phyloP scores from a whole-genome alignment of 2,888 invertebrate species.

The Drosophila birchii region DNA sequence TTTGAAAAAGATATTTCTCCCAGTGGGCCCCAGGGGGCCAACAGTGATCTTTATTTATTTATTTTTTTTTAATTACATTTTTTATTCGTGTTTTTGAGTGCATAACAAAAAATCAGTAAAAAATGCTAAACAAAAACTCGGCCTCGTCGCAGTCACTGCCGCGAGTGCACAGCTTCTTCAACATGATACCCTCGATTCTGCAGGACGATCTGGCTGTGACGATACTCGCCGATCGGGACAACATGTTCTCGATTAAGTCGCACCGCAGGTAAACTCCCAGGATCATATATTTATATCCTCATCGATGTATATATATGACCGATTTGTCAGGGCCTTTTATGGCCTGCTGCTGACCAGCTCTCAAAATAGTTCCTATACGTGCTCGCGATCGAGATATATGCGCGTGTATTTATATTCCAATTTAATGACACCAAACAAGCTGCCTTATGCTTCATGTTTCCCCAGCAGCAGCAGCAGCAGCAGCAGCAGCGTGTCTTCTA shows the following conservation, averaged over 20 bases:
- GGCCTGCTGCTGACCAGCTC: conserved; percentile 38
- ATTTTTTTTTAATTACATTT: neutral
- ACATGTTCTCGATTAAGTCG: conserved; percentile 83
- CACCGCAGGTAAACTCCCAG: conserved; percentile 77
- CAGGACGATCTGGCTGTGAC: conserved; percentile 83
- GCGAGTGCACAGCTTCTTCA: conserved; percentile 82
- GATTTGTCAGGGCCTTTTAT: conserved; percentile 44
- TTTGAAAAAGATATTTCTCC: neutral
- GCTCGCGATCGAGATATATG: conserved; percentile 12
- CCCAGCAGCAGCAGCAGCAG: conserved; percentile 10
- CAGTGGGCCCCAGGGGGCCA: conserved; percentile 37
- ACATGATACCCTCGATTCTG: conserved; percentile 83
- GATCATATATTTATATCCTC: neutral
- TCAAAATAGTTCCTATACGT: conserved; percentile 35
- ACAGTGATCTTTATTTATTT: conserved; percentile 7
- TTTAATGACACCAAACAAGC: conserved; percentile 60
- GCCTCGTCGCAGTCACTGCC: conserved; percentile 80
- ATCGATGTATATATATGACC: neutral
- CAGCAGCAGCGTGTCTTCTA: conserved; percentile 28
- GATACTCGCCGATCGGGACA: conserved; percentile 82
- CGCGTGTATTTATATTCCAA: conserved; percentile 45
- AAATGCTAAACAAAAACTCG: conserved; percentile 80
- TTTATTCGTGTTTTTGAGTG: conserved; percentile 2
- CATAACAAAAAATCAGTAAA: neutral
- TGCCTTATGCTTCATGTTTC: conserved; percentile 37